These are phyloP conservation scores for Nothoprocta pentlandii DNA, from an alignment of 2,113 vertebrate genomes.

Conservation along the genomic window DNA sequence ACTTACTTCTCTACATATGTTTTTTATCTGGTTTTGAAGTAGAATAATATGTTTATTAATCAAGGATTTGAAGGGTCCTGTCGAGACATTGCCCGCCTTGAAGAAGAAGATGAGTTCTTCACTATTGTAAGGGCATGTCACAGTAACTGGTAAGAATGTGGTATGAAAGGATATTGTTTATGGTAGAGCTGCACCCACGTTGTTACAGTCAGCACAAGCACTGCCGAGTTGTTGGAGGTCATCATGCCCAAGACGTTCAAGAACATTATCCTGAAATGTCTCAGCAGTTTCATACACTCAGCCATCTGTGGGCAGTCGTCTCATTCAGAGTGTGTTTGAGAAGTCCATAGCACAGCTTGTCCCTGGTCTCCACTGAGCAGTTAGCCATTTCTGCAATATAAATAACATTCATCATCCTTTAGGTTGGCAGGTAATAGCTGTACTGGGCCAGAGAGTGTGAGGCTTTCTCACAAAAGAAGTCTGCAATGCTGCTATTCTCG, in stretches of 20 bases:
- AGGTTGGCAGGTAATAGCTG: conserved; percentile 56
- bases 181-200: not conserved
- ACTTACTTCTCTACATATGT: not conserved
- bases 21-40: not conserved
- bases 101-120: not conserved
- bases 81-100: not conserved
- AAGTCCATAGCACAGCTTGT: conserved; percentile 51
- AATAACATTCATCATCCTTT: conserved; percentile 66
- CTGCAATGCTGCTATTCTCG: not conserved
- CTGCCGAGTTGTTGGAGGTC: conserved; percentile 19
- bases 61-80: not conserved
- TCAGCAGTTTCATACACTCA: conserved; percentile 1
- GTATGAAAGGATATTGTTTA: not conserved
- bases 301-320: conserved; percentile 19
- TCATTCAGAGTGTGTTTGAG: not conserved
- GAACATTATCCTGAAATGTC: conserved; percentile 33
- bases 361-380: conserved; percentile 43
- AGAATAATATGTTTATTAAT: not conserved
- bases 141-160: not conserved
- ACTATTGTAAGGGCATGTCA: not conserved
- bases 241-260: not conserved
- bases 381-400: conserved; percentile 59
- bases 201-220: not conserved
- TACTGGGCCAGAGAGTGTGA: not conserved
- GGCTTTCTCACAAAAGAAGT: conserved; percentile 17